Evolutionary conservation across 2,113 vertebrate genomes (phyloP), one percentile per base, ranked within the genome.

Genomic region (Polyodon spathula): DNA sequence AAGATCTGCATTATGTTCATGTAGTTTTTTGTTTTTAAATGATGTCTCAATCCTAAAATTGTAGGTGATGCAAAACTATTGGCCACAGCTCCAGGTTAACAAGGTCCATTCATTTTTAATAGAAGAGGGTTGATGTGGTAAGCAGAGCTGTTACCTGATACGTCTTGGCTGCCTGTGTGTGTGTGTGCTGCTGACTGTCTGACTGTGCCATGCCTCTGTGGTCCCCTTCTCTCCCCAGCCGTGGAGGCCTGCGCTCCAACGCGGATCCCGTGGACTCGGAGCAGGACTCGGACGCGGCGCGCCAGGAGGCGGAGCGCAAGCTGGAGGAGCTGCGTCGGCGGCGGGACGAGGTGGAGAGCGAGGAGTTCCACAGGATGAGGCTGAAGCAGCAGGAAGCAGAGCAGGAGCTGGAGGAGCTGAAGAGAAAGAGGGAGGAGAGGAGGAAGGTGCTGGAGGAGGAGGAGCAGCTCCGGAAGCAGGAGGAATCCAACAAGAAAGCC

Each of bases 391-490:
- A 93, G 71, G 93, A 93, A 74, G 89, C 93, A 0, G 90, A 88
- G 0, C 79, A 66, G 2, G 93, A 97, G 81, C 87, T 97, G 76
- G 95, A 95, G 15, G 96, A 95, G 67, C 85, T 97, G 79, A 97
- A 92, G 81, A 93, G 81, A 56, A 93, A 88, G 78, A 72, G 96
- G 46, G 96, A 97, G 75, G 94, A 93, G 61, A 88, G 96, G 61
- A 89, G 78, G 77, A 98, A 94, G 78, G 78, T 95, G 56, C 80
- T 94, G 73, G 96, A 97, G 66, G 95, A 97, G 65, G 95, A 97
- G 67, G 96, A 96, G 69, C 84, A 85, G 74, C 86, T 63, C 73
- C 89, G 73, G 79, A 96, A 91, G 71, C 88, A 93, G 69, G 95
- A 97, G 56, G 93, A 96, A 61, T 88, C 78, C 0, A 90, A 94